Evolutionary conservation across 1,140 invertebrate genomes (phyloP), one percentile per base, ranked within the genome.

Genomic region (Homalodisca vitripennis): DNA sequence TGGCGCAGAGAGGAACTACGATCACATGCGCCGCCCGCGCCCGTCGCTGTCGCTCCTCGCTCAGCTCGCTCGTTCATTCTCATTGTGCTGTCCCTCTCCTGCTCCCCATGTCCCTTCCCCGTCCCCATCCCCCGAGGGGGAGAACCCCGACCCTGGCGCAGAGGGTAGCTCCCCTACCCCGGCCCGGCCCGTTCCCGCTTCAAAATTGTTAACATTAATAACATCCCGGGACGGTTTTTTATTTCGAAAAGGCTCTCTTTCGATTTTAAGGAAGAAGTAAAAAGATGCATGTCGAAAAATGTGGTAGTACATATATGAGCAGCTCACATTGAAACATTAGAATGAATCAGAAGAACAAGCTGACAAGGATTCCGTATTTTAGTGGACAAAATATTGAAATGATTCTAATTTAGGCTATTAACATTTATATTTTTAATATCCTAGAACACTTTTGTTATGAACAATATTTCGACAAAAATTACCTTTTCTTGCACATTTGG

Each of bases 171-270:
- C 55, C 55, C 55, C 26, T 27, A 10, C 24, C 48, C 22, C 22
- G 6, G 20, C 48, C 48, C 55, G 26, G 22, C 24, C 55, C 27
- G 22, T 26, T 22, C 55, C 14, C 27, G 55, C 55, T 60, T 60
- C 55, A 60, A 60, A 60, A 60, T 60, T 60, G 55, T 60, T 60
- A 60, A 60, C 55, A 60, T 60, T 60, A 60, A 60, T 60, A 60
- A 60, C 24, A 26, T 60, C 55, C 55, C 55, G 27, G 14, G 55
- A 60, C 55, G 55, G n/a, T 60, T 60, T 60, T 60, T 60, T 60
- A 60, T 60, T 60, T 24, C 26, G 14, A 60, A 60, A 60, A 26
- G 29, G 29, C 55, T 14, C 22, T 51, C 48, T 13, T 60, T 60
- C 55, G 55, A 26, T 60, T 60, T 27, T 30, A n/a, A n/a, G n/a